Conservation (phyloP, 2,113 vertebrate genomes). For the Amazona vittata region DNA sequence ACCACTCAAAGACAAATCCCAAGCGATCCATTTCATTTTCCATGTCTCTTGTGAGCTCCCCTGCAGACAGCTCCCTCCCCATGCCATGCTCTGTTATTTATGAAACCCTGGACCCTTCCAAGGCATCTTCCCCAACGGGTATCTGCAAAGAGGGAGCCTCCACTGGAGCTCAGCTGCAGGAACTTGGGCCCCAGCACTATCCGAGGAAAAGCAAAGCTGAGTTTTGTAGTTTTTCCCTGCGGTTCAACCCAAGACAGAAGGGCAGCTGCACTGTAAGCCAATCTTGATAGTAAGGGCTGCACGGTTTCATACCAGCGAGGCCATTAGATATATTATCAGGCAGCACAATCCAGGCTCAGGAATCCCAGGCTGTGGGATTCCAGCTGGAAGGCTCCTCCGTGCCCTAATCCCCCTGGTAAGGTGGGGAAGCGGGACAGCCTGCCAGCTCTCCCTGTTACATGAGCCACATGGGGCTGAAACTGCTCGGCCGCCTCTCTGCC, state of each 20-base stretch:
- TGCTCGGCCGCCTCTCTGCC: background rate
- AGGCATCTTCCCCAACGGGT: background rate
- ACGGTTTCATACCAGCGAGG: background rate
- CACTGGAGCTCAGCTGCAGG: background rate
- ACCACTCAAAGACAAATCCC: background rate
- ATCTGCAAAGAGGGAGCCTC: background rate
- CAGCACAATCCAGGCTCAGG: background rate
- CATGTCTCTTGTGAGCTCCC: background rate
- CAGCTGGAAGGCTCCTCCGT: conserved; percentile 5
- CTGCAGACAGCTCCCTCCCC: background rate
- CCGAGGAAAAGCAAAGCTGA: background rate
- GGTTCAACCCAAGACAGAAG: background rate
- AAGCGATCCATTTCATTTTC: background rate
- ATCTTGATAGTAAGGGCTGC: background rate
- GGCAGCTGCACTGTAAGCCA: conserved; percentile 31
- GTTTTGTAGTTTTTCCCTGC: too few relatives aligned
- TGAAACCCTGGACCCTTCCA: background rate
- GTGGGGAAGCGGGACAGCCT: background rate
- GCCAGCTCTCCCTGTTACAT: background rate
- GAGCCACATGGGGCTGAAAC: background rate
- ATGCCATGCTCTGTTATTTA: background rate
- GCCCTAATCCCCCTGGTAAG: background rate
- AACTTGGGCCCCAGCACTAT: background rate
- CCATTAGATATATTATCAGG: conserved; percentile 1
- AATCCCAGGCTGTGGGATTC: background rate